Percentiles rank a stretch among this genome's conserved stretches.
Conservation (phyloP, 2,888 invertebrate species). For the Lamellibrachia satsuma region DNA sequence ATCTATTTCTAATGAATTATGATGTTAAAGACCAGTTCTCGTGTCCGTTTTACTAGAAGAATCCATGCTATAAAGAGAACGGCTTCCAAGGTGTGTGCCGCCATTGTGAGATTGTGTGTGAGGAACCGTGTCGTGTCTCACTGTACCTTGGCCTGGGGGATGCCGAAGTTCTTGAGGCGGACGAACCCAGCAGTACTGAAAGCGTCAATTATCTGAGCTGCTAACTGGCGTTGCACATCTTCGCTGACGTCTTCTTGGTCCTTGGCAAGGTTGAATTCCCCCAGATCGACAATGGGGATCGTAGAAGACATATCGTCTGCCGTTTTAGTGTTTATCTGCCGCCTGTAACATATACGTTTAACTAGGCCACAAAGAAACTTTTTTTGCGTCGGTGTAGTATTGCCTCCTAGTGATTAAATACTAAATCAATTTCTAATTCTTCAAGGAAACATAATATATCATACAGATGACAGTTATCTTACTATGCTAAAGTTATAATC, state of each 20-base stretch:
- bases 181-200: background rate
- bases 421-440: too few species aligned
- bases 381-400: too few species aligned
- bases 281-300: background rate
- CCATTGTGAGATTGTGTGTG: background rate
- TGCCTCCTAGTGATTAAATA: too few species aligned
- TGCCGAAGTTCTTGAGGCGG: background rate
- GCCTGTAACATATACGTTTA: background rate
- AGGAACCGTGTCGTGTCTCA: background rate
- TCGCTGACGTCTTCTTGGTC: background rate
- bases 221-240: background rate
- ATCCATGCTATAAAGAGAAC: too few species aligned
- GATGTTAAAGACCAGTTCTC: too few species aligned
- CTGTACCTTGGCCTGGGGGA: background rate
- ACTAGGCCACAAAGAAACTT: background rate
- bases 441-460: too few species aligned
- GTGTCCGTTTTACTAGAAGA: too few species aligned
- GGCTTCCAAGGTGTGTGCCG: too few species aligned
- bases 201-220: background rate
- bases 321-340: background rate
- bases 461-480: too few species aligned
- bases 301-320: background rate
- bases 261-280: background rate
- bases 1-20: too few species aligned
- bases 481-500: too few species aligned